Conservation (phyloP, 1,140 invertebrate species). For the Hesperophylax magnus region DNA sequence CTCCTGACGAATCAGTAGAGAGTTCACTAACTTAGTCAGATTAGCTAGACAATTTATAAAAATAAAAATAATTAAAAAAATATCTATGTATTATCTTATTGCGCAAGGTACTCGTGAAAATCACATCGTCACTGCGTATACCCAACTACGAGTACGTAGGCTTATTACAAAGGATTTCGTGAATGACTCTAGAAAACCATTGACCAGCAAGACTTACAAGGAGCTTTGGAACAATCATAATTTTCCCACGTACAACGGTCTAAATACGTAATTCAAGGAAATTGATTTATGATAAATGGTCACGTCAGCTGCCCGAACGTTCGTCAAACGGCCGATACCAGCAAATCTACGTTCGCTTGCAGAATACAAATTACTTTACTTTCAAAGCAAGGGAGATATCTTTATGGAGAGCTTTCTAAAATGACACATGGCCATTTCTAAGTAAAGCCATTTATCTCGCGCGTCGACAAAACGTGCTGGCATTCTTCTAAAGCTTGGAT, state of each 20-base stretch:
- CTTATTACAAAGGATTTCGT: too few species aligned
- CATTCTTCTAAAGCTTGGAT: not conserved
- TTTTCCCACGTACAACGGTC: conserved; percentile 1
- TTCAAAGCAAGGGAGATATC: conserved; percentile 2
- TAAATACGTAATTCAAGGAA: not conserved
- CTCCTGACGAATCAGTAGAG: too few species aligned
- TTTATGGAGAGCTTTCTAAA: conserved; percentile 18
- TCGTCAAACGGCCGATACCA: not conserved
- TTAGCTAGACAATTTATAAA: too few species aligned
- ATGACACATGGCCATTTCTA: conserved; percentile 17
- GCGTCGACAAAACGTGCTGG: conserved; percentile 13
- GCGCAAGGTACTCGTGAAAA: too few species aligned
- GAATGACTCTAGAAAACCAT: too few species aligned
- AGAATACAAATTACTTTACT: not conserved
- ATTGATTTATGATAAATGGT: not conserved
- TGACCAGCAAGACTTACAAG: too few species aligned
- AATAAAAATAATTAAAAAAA: too few species aligned
- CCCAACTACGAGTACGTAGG: too few species aligned
- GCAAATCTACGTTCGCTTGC: not conserved
- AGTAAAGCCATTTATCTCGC: conserved; percentile 13
- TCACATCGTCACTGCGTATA: too few species aligned
- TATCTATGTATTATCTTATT: too few species aligned
- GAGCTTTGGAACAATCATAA: not conserved
- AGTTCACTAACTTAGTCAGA: too few species aligned
- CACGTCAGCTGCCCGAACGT: not conserved